These are phyloP conservation scores for Phycodurus eques DNA, from an alignment of 2,113 vertebrate species.

Conservation along the genomic window DNA sequence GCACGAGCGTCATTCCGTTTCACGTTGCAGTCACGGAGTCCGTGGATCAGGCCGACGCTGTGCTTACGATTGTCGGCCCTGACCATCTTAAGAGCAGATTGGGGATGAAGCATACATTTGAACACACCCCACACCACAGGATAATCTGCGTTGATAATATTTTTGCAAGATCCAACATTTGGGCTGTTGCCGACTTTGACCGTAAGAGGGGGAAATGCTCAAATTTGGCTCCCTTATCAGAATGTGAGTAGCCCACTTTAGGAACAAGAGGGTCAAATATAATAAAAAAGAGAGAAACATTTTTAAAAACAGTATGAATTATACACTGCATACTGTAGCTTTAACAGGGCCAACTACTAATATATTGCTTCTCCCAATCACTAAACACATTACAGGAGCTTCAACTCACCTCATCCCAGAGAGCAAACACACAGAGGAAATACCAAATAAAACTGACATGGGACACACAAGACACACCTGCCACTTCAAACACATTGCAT, in stretches of 20 bases:
- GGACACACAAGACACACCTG: slow-evolving; percentile 66
- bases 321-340: background rate
- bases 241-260: background rate
- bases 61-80: too few relatives aligned
- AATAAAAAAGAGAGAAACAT: background rate
- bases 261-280: background rate
- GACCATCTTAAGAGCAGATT: too few relatives aligned
- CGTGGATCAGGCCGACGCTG: too few relatives aligned
- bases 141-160: too few relatives aligned
- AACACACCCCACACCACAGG: too few relatives aligned
- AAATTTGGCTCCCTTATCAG: background rate
- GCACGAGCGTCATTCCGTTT: too few relatives aligned
- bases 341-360: background rate
- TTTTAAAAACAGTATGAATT: background rate
- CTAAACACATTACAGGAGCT: too few relatives aligned
- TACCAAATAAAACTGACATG: slow-evolving; percentile 63
- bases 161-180: too few relatives aligned
- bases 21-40: too few relatives aligned
- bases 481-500: slow-evolving; percentile 66
- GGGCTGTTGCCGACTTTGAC: too few relatives aligned
- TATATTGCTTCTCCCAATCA: background rate
- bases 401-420: slow-evolving; percentile 11
- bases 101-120: too few relatives aligned
- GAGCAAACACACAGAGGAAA: slow-evolving; percentile 46
- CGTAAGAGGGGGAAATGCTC: too few relatives aligned